Evolutionary conservation across 1,140 invertebrate genomes (phyloP), one percentile per base, ranked within the genome.

Genomic region (Drosophila suzukii): DNA sequence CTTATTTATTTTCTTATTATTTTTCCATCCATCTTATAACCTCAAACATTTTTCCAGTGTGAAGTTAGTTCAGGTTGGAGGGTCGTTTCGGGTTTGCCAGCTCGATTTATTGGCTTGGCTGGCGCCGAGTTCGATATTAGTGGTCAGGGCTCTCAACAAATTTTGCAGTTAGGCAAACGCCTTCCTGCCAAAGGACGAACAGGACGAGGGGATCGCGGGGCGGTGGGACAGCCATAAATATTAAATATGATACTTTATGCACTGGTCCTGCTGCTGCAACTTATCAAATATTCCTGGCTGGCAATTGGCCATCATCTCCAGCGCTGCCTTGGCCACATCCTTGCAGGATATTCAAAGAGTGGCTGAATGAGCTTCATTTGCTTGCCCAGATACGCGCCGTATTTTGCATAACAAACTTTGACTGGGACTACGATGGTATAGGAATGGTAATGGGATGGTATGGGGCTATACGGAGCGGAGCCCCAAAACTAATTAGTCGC

Each of bases 241-340:
- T 91, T 91, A 91, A 88, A 91, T 91, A 83, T 91, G 88, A 91
- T 91, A 91, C 82, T 76, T 90, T 84, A 84, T 75, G 70, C 77
- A 63, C 60, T 68, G 56, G 57, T 63, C 54, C 53, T 57, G 58
- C 61, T 47, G 50, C 65, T 78, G 80, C 62, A 84, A 81, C 86
- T 83, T 83, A 90, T 90, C 88, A 90, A 90, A 90, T 90, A 90
- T 90, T 83, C 88, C 77, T 68, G 81, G 74, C 77, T 81, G 84
- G 84, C 84, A 70, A 89, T 89, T 89, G 84, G 84, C 85, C 85
- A 84, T 88, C 79, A 78, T 72, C 62, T 71, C 57, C 50, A 62
- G 49, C 57, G 66, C 50, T 78, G 75, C 83, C 85, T 89, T 89
- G 85, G 84, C 84, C 84, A 89, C 80, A 89, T 84, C 84, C 84